phyloP scores from a whole-genome alignment of 2,113 vertebrate species.

The Pollimyrus isidori region DNA sequence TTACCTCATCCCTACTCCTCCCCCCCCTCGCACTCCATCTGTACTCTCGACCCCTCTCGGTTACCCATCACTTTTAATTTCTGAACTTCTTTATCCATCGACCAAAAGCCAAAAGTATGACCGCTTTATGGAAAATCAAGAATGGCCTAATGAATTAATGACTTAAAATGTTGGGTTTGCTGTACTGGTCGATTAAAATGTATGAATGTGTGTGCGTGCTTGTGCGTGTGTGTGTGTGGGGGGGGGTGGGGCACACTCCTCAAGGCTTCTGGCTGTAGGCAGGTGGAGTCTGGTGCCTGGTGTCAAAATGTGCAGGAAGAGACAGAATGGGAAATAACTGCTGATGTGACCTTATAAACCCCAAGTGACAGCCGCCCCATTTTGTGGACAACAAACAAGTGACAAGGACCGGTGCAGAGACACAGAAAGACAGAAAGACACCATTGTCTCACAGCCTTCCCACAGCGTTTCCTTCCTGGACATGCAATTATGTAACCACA shows the following conservation, averaged over 20 bases:
- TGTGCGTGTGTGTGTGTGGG: too few species aligned
- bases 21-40: background rate
- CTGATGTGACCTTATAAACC: background rate
- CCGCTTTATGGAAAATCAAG: background rate
- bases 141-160: background rate
- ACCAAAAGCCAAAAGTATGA: background rate
- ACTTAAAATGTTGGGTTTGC: background rate
- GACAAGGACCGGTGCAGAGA: background rate
- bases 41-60: background rate
- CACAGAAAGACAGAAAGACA: background rate
- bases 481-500: background rate
- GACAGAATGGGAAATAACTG: background rate
- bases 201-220: background rate
- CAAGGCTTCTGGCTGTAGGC: background rate
- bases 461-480: background rate
- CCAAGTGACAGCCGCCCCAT: background rate
- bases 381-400: background rate
- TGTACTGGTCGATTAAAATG: background rate
- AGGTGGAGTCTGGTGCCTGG: background rate
- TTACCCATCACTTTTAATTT: background rate
- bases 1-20: background rate
- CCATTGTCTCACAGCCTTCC: background rate
- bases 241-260: too few species aligned
- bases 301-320: background rate
- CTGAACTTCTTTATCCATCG: background rate